Conservation (phyloP, 2,888 invertebrate genomes). For the Acronicta alni region DNA sequence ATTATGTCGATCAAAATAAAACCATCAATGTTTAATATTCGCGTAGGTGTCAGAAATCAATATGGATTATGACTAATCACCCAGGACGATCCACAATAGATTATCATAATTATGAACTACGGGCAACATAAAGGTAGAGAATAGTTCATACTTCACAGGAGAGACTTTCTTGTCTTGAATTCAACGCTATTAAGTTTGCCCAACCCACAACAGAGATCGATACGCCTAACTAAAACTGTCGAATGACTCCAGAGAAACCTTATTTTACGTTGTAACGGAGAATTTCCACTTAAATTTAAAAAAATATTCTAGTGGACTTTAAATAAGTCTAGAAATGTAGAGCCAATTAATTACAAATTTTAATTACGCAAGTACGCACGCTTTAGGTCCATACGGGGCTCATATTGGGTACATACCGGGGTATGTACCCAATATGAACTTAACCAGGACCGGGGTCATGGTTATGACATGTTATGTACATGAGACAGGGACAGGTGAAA, state of each 20-base stretch:
- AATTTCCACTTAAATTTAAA: not conserved
- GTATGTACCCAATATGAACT: no score
- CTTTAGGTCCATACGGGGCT: slow-evolving; percentile 9
- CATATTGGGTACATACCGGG: slow-evolving; percentile 8
- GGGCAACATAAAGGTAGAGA: not conserved
- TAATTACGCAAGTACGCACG: slow-evolving; percentile 7
- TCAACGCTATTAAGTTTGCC: slow-evolving; percentile 43
- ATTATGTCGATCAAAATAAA: no score
- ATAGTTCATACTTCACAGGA: slow-evolving; percentile 7
- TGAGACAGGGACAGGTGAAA: no score
- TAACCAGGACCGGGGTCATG: no score
- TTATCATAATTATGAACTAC: no score
- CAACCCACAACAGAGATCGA: slow-evolving; percentile 38
- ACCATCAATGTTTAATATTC: no score
- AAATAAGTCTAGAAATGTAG: slow-evolving; percentile 5
- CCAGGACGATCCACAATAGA: no score
- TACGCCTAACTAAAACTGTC: slow-evolving; percentile 21
- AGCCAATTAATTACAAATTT: slow-evolving; percentile 13
- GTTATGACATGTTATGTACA: no score
- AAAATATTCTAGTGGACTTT: slow-evolving; percentile 3
- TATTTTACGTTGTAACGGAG: slow-evolving; percentile 5
- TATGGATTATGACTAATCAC: no score
- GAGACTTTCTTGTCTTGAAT: slow-evolving; percentile 41
- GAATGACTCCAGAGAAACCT: slow-evolving; percentile 20
- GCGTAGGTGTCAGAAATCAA: no score